phyloP scores from a whole-genome alignment of 1,140 invertebrate species.

The Lasaia peninsularis region DNA sequence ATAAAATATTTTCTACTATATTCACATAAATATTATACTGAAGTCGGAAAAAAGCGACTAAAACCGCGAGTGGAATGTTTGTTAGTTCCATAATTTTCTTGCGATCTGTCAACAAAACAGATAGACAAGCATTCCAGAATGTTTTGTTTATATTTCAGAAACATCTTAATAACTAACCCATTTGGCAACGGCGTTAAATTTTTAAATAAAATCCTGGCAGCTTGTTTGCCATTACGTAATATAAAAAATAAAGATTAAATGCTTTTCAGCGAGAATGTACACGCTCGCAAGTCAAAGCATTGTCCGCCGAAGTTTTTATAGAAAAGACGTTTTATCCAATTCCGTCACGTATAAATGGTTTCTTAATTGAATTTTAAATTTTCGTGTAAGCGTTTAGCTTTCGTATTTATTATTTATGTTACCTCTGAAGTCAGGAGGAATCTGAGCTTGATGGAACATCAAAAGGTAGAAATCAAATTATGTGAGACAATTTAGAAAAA shows the following conservation, averaged over 20 bases:
- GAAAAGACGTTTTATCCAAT: slow-evolving; percentile 26
- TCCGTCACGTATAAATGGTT: slow-evolving; percentile 38
- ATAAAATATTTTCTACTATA: too few relatives aligned
- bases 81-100: too few relatives aligned
- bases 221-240: too few relatives aligned
- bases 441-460: not conserved
- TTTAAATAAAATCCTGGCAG: too few relatives aligned
- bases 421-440: slow-evolving; percentile 1
- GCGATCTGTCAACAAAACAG: too few relatives aligned
- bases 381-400: slow-evolving; percentile 24
- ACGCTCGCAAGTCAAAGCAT: slow-evolving; percentile 9
- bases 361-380: slow-evolving; percentile 50
- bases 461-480: slow-evolving; percentile 1
- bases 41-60: too few relatives aligned
- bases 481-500: not conserved
- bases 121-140: too few relatives aligned
- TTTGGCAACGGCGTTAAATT: too few relatives aligned
- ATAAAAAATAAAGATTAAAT: not conserved
- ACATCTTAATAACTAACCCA: too few relatives aligned
- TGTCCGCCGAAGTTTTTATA: slow-evolving; percentile 16
- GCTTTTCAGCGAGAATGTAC: slow-evolving; percentile 6
- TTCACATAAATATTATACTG: too few relatives aligned
- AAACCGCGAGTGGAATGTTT: too few relatives aligned
- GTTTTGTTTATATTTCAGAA: too few relatives aligned
- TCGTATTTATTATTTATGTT: slow-evolving; percentile 18